Conservation (phyloP, 1,140 invertebrate genomes). For the Centruroides vittatus region DNA sequence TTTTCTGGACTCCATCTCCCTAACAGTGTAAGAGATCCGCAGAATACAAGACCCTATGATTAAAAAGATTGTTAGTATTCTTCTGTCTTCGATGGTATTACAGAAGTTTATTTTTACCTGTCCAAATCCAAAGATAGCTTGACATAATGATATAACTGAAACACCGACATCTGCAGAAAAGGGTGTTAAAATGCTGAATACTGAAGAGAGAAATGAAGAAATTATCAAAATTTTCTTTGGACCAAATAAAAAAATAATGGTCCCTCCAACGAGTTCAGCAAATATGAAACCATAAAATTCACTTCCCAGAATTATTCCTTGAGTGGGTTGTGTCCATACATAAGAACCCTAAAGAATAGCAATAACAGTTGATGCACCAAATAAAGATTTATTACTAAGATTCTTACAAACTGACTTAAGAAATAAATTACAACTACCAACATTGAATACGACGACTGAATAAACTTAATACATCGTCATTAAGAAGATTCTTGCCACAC, state of each 20-base stretch:
- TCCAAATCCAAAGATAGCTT: constrained; percentile 28
- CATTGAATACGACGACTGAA: too few species aligned
- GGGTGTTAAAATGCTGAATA: constrained; percentile 68
- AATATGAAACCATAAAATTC: constrained; percentile 76
- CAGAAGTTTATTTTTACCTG: constrained; percentile 11
- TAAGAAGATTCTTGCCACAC: too few species aligned
- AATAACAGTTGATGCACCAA: too few species aligned
- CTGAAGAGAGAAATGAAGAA: constrained; percentile 61
- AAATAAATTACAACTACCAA: too few species aligned
- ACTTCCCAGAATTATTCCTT: constrained; percentile 60
- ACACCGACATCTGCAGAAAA: constrained; percentile 32
- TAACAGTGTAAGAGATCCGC: background rate
- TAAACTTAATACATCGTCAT: too few species aligned
- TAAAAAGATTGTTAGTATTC: background rate
- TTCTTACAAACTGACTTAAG: too few species aligned
- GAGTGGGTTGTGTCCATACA: constrained; percentile 56
- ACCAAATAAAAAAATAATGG: constrained; percentile 55
- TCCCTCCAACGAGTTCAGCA: constrained; percentile 62
- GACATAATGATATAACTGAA: constrained; percentile 26
- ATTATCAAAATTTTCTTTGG: constrained; percentile 71
- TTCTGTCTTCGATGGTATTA: too few species aligned
- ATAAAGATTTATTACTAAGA: too few species aligned
- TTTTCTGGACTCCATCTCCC: background rate
- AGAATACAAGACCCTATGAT: background rate
- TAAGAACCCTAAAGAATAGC: constrained; percentile 43